Conservation (phyloP, 2,888 invertebrate genomes). For the Horisme vitalbata region DNA sequence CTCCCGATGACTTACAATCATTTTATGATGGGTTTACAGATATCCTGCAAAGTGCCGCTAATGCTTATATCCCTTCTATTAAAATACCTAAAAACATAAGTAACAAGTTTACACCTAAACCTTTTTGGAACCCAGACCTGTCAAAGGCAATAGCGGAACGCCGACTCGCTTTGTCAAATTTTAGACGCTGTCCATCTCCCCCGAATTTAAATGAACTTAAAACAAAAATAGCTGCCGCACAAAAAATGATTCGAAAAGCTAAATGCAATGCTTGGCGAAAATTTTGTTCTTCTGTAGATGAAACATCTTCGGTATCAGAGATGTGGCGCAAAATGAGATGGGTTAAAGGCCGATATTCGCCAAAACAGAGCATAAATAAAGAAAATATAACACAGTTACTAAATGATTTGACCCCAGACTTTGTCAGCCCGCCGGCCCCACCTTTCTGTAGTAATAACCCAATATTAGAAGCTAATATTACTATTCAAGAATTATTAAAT, state of each 20-base stretch:
- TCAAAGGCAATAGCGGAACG: conserved; percentile 5
- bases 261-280: background rate
- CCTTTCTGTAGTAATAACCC: background rate
- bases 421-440: background rate
- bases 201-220: background rate
- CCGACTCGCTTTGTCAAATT: background rate
- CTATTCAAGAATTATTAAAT: background rate
- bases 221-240: background rate
- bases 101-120: conserved; percentile 3
- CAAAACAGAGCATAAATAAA: background rate
- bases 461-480: background rate
- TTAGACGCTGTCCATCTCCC: background rate
- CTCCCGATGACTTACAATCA: background rate
- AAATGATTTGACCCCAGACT: conserved; percentile 5
- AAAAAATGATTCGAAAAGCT: background rate
- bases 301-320: background rate
- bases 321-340: conserved; percentile 13
- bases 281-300: background rate
- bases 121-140: conserved; percentile 5
- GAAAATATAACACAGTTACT: background rate
- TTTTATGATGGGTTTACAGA: background rate
- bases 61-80: background rate
- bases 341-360: background rate
- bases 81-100: background rate
- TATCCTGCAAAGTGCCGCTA: background rate